Base-by-base conservation (phyloP, 2,888 invertebrate species). In the Drosophila mercatorum region DNA sequence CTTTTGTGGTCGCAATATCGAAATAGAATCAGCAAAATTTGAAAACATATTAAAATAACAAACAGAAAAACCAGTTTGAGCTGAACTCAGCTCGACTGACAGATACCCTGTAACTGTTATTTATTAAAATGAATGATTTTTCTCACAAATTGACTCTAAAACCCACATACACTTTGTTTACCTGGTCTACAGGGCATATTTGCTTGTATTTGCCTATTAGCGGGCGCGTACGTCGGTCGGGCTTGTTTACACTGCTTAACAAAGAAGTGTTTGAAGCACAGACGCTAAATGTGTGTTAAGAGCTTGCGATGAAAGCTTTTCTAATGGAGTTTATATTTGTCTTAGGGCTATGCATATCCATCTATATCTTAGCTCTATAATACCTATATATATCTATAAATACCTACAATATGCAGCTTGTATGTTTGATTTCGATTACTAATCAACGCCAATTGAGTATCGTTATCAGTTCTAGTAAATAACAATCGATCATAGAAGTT, bases 181-280 rank as follows among this genome's bases (percentile, higher is more conserved):
- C 2, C n/a, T 17, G 2, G 2, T 7, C 3, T 51, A 4, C 22
- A 12, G 34, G 34, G 51, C 17, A 51, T 51, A 22, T 6, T 5
- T 55, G 3, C 22, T 1, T 22, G 22, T 22, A 22, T 55, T 55
- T 41, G 26, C 11, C 28, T 41, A 55, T 40, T 26, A 40, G 40
- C 40, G 5, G 40, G 55, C 55, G 55, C 40, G 55, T 55, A 40
- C 55, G 8, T 31, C 49, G 49, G n/a, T 8, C 49, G 49, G n/a
- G 3, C n/a, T n/a, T 28, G 41, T 28, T 41, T 31, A 41, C 55
- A 55, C 55, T 41, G 17, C 11, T n/a, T 12, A 31, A 17, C 55
- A 41, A 41, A 41, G 31, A 31, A 31, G 17, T 31, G 17, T 5
- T n/a, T 5, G 11, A n/a, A 41, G 14, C 2, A 51, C 1, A 34